Conservation (phyloP, 92 coral and sea anemone genomes). For the Parazoanthus darwini region DNA sequence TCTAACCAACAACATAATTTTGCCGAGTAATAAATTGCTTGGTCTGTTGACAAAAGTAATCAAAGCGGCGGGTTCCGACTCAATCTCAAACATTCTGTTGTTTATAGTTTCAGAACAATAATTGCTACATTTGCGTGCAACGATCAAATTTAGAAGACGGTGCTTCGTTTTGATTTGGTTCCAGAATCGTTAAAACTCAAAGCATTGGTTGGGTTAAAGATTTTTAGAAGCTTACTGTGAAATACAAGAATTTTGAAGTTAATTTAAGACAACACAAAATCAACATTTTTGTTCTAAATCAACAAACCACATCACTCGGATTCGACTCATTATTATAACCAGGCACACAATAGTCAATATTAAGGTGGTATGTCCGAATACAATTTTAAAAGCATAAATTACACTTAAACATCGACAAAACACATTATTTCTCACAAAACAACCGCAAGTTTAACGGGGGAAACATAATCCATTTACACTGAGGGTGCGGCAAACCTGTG, state of each 20-base stretch:
- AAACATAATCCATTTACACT: constrained; percentile 1
- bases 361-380: background rate
- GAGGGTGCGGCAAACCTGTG: constrained; percentile 12
- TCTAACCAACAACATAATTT: background rate
- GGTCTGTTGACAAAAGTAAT: background rate
- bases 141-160: background rate
- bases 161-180: background rate
- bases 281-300: constrained; percentile 20
- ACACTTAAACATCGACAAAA: background rate
- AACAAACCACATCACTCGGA: constrained; percentile 17
- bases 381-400: background rate
- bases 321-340: background rate
- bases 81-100: background rate
- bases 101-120: background rate
- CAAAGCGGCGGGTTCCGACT: too few relatives aligned
- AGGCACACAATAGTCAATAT: background rate
- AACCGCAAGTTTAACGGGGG: background rate
- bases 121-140: constrained; percentile 6
- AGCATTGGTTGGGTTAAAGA: background rate
- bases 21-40: background rate
- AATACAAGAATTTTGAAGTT: background rate
- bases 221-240: background rate
- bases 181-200: background rate
- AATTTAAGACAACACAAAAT: background rate
- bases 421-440: background rate